phyloP scores from a whole-genome alignment of 2,797 vertebrate genomes.

The Neoniphon sammara region DNA sequence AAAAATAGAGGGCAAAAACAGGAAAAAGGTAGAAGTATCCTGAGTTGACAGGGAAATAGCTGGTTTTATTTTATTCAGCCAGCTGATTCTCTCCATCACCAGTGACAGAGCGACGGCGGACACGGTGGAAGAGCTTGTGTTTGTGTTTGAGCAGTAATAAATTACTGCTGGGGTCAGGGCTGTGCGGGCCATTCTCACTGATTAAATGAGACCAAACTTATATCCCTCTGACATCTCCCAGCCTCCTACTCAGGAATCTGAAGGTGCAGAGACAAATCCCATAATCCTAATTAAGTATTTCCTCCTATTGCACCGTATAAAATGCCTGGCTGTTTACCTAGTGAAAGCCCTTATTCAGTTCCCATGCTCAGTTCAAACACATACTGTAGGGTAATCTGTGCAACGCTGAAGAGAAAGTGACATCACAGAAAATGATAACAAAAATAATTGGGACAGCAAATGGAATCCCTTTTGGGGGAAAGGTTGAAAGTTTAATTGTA shows the following conservation, averaged over 20 bases:
- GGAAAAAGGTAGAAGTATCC: slow-evolving; percentile 62
- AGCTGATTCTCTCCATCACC: slow-evolving; percentile 78
- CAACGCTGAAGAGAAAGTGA: slow-evolving; percentile 47
- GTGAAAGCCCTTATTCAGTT: slow-evolving; percentile 55
- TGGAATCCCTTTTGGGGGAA: slow-evolving; percentile 42
- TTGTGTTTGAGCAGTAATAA: slow-evolving; percentile 68
- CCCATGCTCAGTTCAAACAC: slow-evolving; percentile 60
- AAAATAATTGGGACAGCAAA: slow-evolving; percentile 44
- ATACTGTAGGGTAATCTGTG: slow-evolving; percentile 56
- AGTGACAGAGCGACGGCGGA: slow-evolving; percentile 62
- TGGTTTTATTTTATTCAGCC: slow-evolving; percentile 80
- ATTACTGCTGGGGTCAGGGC: slow-evolving; percentile 74
- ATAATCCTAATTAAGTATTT: slow-evolving; percentile 80
- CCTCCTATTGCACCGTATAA: slow-evolving; percentile 60
- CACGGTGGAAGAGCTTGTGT: slow-evolving; percentile 63
- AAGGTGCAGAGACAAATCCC: slow-evolving; percentile 77
- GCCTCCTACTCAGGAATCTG: slow-evolving; percentile 67
- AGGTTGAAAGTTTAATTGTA: slow-evolving; percentile 46
- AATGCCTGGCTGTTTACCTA: slow-evolving; percentile 63
- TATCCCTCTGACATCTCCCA: slow-evolving; percentile 70
- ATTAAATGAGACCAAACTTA: slow-evolving; percentile 78
- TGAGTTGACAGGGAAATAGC: slow-evolving; percentile 82
- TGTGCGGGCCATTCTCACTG: slow-evolving; percentile 56
- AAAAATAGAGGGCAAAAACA: neutral
- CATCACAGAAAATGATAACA: slow-evolving; percentile 35